Conservation (phyloP, 2,888 invertebrate species). For the Prenolepis imparis region DNA sequence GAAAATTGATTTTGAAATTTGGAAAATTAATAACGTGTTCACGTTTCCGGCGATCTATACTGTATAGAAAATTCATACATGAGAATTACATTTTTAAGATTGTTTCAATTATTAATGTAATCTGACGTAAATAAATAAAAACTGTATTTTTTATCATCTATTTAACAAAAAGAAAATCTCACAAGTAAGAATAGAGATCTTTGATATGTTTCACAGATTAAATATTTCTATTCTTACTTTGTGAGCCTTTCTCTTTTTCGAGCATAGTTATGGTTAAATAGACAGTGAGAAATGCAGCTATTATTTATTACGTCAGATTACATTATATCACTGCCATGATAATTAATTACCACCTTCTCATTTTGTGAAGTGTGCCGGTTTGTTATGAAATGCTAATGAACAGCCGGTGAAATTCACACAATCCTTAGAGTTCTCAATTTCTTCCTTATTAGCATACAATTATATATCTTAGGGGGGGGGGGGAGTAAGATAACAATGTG, state of each 20-base stretch:
- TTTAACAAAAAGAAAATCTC: too few species aligned
- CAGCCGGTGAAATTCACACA: slow-evolving; percentile 64
- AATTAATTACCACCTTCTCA: slow-evolving; percentile 77
- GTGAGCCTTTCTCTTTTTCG: neutral
- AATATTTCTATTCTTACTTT: neutral
- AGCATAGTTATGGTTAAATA: slow-evolving; percentile 64
- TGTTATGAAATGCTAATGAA: slow-evolving; percentile 79
- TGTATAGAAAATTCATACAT: too few species aligned
- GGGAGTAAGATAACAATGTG: neutral
- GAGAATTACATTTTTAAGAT: neutral
- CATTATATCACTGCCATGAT: slow-evolving; percentile 77
- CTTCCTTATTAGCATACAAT: neutral
- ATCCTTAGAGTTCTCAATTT: slow-evolving; percentile 15
- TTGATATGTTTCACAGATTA: neutral
- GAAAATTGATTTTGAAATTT: too few species aligned
- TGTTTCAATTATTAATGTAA: neutral
- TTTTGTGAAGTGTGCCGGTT: slow-evolving; percentile 75
- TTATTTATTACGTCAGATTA: slow-evolving; percentile 81
- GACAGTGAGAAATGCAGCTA: slow-evolving; percentile 74
- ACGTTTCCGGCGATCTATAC: too few species aligned
- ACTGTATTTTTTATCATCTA: too few species aligned
- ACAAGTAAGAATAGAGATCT: too few species aligned
- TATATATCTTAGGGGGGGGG: neutral
- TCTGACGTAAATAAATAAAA: too few species aligned
- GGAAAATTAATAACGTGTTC: too few species aligned